Evolutionary conservation across 2,888 invertebrate genomes (phyloP).

Genomic region (Apamea anceps): DNA sequence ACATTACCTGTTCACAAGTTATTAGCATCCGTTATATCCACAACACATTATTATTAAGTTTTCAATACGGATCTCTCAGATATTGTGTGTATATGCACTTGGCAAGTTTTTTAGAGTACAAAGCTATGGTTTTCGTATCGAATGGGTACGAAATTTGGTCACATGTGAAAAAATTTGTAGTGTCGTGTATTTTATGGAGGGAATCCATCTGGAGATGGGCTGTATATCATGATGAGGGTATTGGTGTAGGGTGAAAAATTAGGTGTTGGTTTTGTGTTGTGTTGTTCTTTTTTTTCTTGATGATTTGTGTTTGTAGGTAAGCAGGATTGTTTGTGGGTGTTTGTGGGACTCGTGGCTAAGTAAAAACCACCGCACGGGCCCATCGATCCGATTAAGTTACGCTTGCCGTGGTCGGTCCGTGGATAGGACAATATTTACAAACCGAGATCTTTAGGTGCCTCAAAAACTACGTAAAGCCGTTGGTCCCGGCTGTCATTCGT

Average conservation of each 20-base stretch:
- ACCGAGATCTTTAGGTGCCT: not conserved
- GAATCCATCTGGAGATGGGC: slow-evolving; percentile 55
- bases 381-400: not conserved
- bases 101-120: slow-evolving; percentile 51
- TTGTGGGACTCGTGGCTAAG: not conserved
- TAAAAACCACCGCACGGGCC: not conserved
- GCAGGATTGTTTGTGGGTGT: not conserved
- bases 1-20: no score
- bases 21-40: not conserved
- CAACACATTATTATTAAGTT: not conserved
- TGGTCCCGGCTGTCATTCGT: not conserved
- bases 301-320: not conserved
- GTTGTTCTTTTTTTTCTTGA: slow-evolving; percentile 3
- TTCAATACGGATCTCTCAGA: slow-evolving; percentile 15
- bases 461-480: not conserved
- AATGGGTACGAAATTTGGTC: slow-evolving; percentile 55
- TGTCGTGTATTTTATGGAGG: slow-evolving; percentile 60
- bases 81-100: not conserved
- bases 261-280: slow-evolving; percentile 32
- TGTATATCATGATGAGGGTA: slow-evolving; percentile 56
- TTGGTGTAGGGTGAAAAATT: slow-evolving; percentile 36
- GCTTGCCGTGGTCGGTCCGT: no score
- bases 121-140: slow-evolving; percentile 39
- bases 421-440: not conserved
- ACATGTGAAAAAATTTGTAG: slow-evolving; percentile 62